Evolutionary conservation across 1,140 invertebrate species (phyloP), one percentile per base, ranked within the genome.

Genomic region (Nylanderia fulva): DNA sequence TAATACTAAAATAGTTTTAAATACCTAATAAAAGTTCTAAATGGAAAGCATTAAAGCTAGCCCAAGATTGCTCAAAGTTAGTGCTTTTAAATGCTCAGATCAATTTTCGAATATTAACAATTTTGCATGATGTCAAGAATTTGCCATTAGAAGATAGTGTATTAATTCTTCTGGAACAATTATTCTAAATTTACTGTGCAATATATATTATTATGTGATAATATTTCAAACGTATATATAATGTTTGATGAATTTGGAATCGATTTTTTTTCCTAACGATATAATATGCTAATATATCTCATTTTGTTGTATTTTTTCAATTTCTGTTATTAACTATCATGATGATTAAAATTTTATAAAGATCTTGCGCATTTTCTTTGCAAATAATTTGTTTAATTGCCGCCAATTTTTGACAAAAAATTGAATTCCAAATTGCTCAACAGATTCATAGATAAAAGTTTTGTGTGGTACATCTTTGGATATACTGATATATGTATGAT

Each of bases 401-500:
- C 42, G 15, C 6, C 11, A 45, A 15, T 48, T 39, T 18, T 52
- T 48, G n/a, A n/a, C 11, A 18, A 39, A 21, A 66, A 52, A 24
- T 66, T 54, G 15, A 54, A 36, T 36, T 63, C 15, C 11, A 36
- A 77, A 77, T 66, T 36, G 9, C 27, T 63, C 21, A 66, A 29
- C 9, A 39, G 18, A 45, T 18, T 39, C n/a, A 15, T 29, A 27
- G 1, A 33, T 21, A 7, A 33, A 71, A 71, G n/a, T 52, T 77
- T n/a, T 29, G 21, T 24, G 61, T 13, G n/a, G n/a, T 52, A 68
- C 15, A 56, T 71, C 9, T 33, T 69, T 27, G 33, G 0, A 39
- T 13, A 42, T 80, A 24, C 21, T 69, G 58, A 39, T 21, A 24
- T 33, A 61, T 15, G 27, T 42, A 80, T 80, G 24, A 56, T 54